phyloP scores from a whole-genome alignment of 2,888 invertebrate genomes.

The Sarcophaga rosellei region DNA sequence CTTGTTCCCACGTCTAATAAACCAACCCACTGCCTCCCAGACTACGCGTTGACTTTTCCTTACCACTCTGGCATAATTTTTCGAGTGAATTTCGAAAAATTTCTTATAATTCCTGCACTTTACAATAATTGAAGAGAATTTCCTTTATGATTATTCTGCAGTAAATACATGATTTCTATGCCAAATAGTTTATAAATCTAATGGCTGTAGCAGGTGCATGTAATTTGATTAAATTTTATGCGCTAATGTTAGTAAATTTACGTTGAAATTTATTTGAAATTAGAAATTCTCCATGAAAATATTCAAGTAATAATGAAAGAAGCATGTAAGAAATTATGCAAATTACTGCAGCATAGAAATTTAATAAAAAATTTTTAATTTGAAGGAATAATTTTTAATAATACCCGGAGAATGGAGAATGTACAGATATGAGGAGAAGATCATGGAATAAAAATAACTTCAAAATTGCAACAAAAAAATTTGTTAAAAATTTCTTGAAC shows the following conservation, averaged over 20 bases:
- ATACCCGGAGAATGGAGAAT: no score
- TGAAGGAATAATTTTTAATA: no score
- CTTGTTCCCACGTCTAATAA: no score
- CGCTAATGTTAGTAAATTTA: conserved; percentile 24
- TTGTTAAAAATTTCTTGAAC: no score
- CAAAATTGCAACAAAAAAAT: no score
- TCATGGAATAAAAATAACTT: no score
- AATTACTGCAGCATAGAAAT: not conserved
- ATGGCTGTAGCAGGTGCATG: conserved; percentile 44
- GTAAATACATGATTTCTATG: conserved; percentile 13
- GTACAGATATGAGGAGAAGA: no score
- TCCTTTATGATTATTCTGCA: conserved; percentile 27
- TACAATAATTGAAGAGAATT: conserved; percentile 34
- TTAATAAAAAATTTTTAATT: not conserved
- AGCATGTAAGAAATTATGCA: not conserved
- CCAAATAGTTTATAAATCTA: conserved; percentile 45
- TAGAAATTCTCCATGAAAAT: not conserved
- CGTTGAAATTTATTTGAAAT: not conserved
- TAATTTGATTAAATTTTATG: conserved; percentile 52
- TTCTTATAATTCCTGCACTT: conserved; percentile 8
- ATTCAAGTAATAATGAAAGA: not conserved
- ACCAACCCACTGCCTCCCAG: no score
- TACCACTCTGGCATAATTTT: no score
- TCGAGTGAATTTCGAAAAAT: no score
- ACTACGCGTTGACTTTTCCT: no score